Evolutionary conservation across 1,140 invertebrate genomes (phyloP).

Genomic region (Teleogryllus occipitalis): DNA sequence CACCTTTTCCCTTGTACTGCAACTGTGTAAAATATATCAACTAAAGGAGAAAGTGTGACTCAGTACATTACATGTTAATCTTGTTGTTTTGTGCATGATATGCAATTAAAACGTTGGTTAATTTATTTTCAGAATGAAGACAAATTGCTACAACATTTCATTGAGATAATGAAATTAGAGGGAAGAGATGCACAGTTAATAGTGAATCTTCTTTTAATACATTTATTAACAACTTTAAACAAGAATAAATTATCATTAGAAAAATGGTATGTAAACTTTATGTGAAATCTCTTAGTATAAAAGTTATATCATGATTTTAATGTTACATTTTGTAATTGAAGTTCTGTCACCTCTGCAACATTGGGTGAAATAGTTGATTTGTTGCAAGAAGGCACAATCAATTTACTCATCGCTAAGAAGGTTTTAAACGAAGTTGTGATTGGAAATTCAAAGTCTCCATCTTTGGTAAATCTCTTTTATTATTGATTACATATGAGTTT

Average conservation of each 20-base stretch:
- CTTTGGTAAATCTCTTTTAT: slow-evolving; percentile 34
- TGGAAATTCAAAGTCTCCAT: slow-evolving; percentile 35
- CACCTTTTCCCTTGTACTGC: background rate
- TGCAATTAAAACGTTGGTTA: background rate
- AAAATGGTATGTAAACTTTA: slow-evolving; percentile 39
- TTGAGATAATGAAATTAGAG: slow-evolving; percentile 42
- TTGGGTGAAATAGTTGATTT: slow-evolving; percentile 53
- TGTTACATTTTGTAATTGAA: slow-evolving; percentile 25
- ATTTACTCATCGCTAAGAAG: slow-evolving; percentile 44
- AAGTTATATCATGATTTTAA: background rate
- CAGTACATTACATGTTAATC: background rate
- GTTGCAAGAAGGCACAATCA: slow-evolving; percentile 49
- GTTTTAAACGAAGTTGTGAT: slow-evolving; percentile 46
- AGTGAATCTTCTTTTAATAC: slow-evolving; percentile 57
- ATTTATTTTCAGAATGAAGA: slow-evolving; percentile 49
- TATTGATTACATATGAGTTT: slow-evolving; percentile 5
- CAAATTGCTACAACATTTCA: slow-evolving; percentile 51
- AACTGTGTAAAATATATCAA: background rate
- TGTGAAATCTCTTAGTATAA: background rate
- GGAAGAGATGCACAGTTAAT: slow-evolving; percentile 45
- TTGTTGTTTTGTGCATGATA: background rate
- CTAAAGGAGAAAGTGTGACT: too few relatives aligned
- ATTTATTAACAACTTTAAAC: slow-evolving; percentile 53
- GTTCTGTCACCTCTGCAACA: slow-evolving; percentile 36
- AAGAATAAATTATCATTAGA: slow-evolving; percentile 48